Evolutionary conservation across 2,797 vertebrate genomes (phyloP), one percentile per base, ranked within the genome.

Genomic region (Halcyon leucocephala): DNA sequence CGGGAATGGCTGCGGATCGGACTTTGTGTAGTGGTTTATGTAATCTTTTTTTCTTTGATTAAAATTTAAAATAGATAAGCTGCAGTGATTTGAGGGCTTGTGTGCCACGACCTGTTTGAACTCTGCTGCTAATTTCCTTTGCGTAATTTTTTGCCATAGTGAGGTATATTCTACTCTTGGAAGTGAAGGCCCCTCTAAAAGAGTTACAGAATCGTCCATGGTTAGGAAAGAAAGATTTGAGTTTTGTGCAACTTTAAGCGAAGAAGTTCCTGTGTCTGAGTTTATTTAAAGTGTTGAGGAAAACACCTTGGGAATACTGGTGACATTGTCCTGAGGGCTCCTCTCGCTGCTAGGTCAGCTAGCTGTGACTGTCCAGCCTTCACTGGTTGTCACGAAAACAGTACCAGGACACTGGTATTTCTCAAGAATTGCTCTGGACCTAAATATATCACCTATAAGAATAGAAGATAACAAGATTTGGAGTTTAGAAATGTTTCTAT

Each of bases 1-100:
- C 0, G 1, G 65, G 74, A 57, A 60, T 77, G 37, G 76, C 57
- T 67, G 41, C 3, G 14, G 33, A 18, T 44, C 0, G 1, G 73
- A 29, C 73, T 69, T 72, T 3, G 35, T 0, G 0, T 24, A 1
- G 25, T n/a, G 46, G 33, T 83, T 65, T 21, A 12, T 80, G 66
- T 10, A 24, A 4, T 29, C n/a, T 51, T 39, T n/a, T 44, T 52
- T 39, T 28, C 44, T 73, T 89, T 12, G 4, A 7, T 79, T 65
- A 65, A 26, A 16, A 8, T 58, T 66, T 78, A 37, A 86, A 86
- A 72, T 48, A 41, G 85, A 44, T 31, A n/a, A 82, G 19, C 52
- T 90, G 62, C 60, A 72, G 26, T 33, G 39, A 22, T 82, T 91
- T 29, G 55, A 44, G 35, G 15, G 24, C 7, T 3, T 52, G 66